Evolutionary conservation across 2,888 invertebrate genomes (phyloP).

Genomic region (Lomographa bimaculata): DNA sequence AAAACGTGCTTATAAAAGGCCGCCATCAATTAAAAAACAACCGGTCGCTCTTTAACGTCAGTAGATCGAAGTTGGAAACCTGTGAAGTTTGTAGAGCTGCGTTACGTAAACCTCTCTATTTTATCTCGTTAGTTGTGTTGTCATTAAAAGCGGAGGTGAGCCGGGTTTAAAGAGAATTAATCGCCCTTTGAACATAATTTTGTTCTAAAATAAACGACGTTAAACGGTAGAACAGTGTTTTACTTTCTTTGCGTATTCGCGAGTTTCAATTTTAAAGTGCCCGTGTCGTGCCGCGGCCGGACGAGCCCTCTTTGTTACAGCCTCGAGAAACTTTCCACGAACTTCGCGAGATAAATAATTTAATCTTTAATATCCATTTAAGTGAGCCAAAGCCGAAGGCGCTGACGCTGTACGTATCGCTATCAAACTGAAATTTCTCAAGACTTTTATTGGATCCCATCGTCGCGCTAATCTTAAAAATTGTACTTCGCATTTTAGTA

Average conservation of each 20-base stretch:
- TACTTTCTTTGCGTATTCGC: constrained; percentile 53
- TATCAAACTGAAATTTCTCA: constrained; percentile 57
- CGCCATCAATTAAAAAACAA: constrained; percentile 19
- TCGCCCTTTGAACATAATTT: constrained; percentile 54
- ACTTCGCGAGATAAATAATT: constrained; percentile 70
- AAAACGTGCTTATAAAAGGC: constrained; percentile 11
- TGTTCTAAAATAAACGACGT: constrained; percentile 49
- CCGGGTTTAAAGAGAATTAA: constrained; percentile 46
- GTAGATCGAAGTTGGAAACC: not conserved
- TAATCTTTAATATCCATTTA: constrained; percentile 73
- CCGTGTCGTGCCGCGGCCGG: constrained; percentile 42
- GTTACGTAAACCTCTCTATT: constrained; percentile 14
- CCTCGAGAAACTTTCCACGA: constrained; percentile 56
- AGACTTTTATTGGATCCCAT: constrained; percentile 42
- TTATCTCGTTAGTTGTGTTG: constrained; percentile 27
- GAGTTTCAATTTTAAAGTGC: constrained; percentile 57
- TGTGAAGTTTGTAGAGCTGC: constrained; percentile 2
- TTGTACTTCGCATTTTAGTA: constrained; percentile 17
- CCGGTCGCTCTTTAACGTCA: constrained; percentile 1
- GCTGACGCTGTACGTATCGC: constrained; percentile 44
- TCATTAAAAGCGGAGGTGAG: constrained; percentile 35
- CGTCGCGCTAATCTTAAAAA: constrained; percentile 18
- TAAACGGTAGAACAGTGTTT: constrained; percentile 50
- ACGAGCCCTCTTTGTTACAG: constrained; percentile 60
- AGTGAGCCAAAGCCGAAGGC: constrained; percentile 50